Evolutionary conservation across 2,797 vertebrate genomes (phyloP).

Genomic region (Geotrypetes seraphini): DNA sequence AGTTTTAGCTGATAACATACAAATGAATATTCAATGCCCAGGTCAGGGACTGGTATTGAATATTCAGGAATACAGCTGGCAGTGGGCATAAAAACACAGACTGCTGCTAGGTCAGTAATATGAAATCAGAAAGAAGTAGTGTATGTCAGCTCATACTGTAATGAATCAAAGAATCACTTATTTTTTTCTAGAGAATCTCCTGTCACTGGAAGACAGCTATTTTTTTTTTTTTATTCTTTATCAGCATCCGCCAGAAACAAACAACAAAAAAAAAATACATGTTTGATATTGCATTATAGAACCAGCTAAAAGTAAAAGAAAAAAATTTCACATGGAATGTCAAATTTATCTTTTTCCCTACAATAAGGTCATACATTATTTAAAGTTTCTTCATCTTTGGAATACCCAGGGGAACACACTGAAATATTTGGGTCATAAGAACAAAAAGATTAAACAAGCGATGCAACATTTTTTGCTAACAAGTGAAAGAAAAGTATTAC

Average conservation of each 20-base stretch:
- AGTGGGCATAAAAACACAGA: too few relatives aligned
- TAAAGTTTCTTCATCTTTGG: constrained; percentile 18
- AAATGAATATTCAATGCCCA: too few relatives aligned
- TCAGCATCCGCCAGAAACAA: not conserved
- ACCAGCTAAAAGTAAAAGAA: not conserved
- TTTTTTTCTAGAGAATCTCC: not conserved
- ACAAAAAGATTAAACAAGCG: constrained; percentile 5
- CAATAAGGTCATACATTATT: constrained; percentile 17
- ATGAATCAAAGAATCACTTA: not conserved
- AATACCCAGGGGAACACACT: constrained; percentile 7
- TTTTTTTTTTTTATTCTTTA: not conserved
- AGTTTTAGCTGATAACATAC: too few relatives aligned
- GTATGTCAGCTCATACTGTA: not conserved
- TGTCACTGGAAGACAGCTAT: not conserved
- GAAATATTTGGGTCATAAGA: constrained; percentile 8
- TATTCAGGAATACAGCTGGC: too few relatives aligned
- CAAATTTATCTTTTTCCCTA: not conserved
- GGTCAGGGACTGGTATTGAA: too few relatives aligned
- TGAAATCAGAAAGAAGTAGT: constrained; percentile 1
- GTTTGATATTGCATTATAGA: constrained; percentile 2
- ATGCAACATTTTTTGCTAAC: constrained; percentile 5
- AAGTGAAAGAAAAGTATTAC: constrained; percentile 2
- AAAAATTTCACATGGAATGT: not conserved
- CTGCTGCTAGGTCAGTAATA: too few relatives aligned
- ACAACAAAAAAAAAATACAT: not conserved